Base-by-base conservation (phyloP, 2,113 vertebrate genomes). In the Plestiodon gilberti region DNA sequence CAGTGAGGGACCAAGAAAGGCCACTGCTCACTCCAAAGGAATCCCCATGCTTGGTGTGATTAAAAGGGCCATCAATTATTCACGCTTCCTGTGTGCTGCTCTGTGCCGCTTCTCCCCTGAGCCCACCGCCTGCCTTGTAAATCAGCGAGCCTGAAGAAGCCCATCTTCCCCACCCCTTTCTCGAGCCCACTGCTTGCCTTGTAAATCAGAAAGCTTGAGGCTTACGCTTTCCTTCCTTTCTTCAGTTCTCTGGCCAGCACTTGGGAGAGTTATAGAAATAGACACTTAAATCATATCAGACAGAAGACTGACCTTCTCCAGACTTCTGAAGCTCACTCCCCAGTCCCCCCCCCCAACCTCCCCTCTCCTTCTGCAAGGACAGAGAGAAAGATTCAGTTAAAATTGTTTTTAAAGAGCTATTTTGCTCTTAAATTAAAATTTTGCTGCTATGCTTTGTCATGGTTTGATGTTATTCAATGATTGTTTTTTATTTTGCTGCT, bases 41-140 rank as follows among this genome's bases (percentile, higher is more conserved):
- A 82, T 82, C 70, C 69, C 70, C 35, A 80, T n/a, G 59, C 77
- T 57, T 28, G 20, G 40, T 20, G 43, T 81, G 78, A 87, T 87
- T 86, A 86, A 86, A 81, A 87, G 70, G 13, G 23, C 43, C 57
- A 78, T 83, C 74, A 52, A 78, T 88, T 88, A 84, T 88, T 84
- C 74, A 81, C 59, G 67, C 69, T 81, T 64, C 76, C 71, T 57
- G 35, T 57, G 33, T 43, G 69, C 82, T 57, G 8, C 77, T 76
- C 69, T 35, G 38, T 35, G 65, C 82, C 6, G 6, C 57, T 57
- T n/a, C 22, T 65, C 77, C 77, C 77, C 57, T 48, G 82, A 84
- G 87, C 38, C 35, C 35, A 30, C 71, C 28, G 87, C 61, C 61
- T 76, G 82, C 76, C 69, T 84, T 80, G 61, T 80, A 88, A 88